phyloP scores from a whole-genome alignment of 2,797 vertebrate species.

The Scleropages formosus region DNA sequence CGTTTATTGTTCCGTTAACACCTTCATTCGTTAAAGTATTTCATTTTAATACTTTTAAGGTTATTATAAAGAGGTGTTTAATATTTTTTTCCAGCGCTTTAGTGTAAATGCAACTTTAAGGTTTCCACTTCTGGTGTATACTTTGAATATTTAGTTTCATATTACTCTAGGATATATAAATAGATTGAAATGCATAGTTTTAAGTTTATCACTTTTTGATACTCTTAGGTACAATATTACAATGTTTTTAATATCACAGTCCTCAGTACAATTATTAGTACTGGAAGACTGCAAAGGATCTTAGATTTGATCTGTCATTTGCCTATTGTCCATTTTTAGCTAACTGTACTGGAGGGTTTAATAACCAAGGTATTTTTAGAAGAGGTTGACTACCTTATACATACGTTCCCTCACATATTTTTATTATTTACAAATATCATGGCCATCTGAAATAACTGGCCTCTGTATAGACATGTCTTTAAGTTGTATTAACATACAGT shows the following conservation, averaged over 20 bases:
- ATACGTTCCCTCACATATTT: conserved; percentile 9
- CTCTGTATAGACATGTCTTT: conserved; percentile 23
- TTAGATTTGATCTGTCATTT: conserved; percentile 15
- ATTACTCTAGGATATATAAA: conserved; percentile 50
- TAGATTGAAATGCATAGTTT: conserved; percentile 80
- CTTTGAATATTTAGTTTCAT: conserved; percentile 47
- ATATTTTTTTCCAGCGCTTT: background rate
- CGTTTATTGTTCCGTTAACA: conserved; percentile 16
- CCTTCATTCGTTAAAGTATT: conserved; percentile 7
- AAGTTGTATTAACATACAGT: conserved; percentile 18
- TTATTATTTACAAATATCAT: conserved; percentile 19
- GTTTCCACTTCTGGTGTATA: background rate
- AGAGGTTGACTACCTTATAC: background rate
- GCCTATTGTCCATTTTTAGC: background rate
- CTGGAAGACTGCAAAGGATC: conserved; percentile 1
- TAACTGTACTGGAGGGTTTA: conserved; percentile 8
- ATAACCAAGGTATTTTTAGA: conserved; percentile 1
- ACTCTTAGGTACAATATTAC: conserved; percentile 16
- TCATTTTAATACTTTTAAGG: conserved; percentile 3
- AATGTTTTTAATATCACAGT: conserved; percentile 11
- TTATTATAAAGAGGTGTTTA: background rate
- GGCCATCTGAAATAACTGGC: conserved; percentile 22
- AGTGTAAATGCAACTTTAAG: background rate
- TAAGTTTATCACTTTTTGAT: conserved; percentile 40
- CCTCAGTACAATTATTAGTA: background rate